phyloP scores from a whole-genome alignment of 2,113 vertebrate species.

The Ramphastos sulfuratus region DNA sequence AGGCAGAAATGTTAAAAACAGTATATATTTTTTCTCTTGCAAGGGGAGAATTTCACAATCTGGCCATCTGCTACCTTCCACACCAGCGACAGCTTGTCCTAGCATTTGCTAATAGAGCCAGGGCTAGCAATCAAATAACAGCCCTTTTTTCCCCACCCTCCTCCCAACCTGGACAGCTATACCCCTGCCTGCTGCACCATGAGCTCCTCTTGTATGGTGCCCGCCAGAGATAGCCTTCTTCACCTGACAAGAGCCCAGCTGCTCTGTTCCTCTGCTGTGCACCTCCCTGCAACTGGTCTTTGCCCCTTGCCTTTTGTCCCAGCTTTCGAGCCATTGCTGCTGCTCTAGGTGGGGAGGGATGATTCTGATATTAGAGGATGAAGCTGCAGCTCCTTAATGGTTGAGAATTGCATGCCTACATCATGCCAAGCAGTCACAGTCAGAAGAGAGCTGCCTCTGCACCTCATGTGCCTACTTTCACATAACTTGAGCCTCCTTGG shows the following conservation, averaged over 20 bases:
- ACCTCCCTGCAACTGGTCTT: neutral
- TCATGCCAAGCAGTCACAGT: neutral
- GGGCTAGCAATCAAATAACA: neutral
- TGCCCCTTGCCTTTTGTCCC: neutral
- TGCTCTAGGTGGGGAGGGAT: neutral
- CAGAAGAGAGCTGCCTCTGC: neutral
- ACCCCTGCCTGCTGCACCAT: neutral
- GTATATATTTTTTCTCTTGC: slow-evolving; percentile 35
- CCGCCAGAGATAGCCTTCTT: neutral
- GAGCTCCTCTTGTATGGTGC: neutral
- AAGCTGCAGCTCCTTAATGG: neutral
- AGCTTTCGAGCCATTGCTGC: neutral
- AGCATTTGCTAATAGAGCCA: neutral
- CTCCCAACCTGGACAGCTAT: neutral
- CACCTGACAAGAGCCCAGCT: neutral
- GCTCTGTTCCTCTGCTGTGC: rapidly evolving
- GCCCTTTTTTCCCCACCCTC: neutral
- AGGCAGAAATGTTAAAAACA: slow-evolving; percentile 51
- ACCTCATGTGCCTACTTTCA: neutral
- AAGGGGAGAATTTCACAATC: slow-evolving; percentile 51
- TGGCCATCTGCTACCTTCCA: slow-evolving; percentile 61
- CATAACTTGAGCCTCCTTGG: neutral
- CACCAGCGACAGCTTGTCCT: slow-evolving; percentile 12
- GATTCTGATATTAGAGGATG: neutral
- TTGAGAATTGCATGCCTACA: neutral